phyloP scores from a whole-genome alignment of 2,113 vertebrate genomes.

The Sceloporus undulatus region DNA sequence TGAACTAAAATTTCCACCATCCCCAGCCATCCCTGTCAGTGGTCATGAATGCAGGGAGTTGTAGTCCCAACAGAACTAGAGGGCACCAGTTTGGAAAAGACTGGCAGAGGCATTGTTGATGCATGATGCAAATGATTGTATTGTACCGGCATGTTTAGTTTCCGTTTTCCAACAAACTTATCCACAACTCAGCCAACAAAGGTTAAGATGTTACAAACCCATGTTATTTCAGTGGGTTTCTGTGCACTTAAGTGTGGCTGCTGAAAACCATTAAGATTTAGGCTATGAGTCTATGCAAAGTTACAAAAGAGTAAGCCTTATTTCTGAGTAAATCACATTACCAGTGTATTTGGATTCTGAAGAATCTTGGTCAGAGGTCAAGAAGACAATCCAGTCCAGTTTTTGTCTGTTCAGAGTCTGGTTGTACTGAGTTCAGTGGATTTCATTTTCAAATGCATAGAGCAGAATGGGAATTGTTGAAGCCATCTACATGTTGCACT shows the following conservation, averaged over 20 bases:
- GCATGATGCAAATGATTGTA: not conserved
- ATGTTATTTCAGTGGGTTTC: not conserved
- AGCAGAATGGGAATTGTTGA: too few relatives aligned
- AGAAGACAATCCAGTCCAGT: not conserved
- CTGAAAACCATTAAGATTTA: not conserved
- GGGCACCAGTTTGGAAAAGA: not conserved
- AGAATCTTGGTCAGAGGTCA: not conserved
- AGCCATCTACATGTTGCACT: too few relatives aligned
- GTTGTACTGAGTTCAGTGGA: too few relatives aligned
- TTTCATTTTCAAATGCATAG: too few relatives aligned
- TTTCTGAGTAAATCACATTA: not conserved
- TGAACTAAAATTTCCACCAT: not conserved
- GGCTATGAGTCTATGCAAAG: not conserved
- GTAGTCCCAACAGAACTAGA: not conserved
- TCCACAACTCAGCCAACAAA: not conserved
- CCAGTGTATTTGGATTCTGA: not conserved
- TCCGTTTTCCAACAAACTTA: not conserved
- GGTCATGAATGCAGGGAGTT: not conserved
- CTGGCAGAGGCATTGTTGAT: not conserved
- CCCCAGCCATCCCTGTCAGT: not conserved
- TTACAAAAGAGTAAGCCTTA: not conserved
- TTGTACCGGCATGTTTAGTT: not conserved
- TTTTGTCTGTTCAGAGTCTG: too few relatives aligned
- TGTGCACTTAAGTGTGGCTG: not conserved
- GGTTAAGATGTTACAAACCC: too few relatives aligned